Evolutionary conservation across 2,888 invertebrate genomes (phyloP), one percentile per base, ranked within the genome.

Genomic region (Apamea crenata): DNA sequence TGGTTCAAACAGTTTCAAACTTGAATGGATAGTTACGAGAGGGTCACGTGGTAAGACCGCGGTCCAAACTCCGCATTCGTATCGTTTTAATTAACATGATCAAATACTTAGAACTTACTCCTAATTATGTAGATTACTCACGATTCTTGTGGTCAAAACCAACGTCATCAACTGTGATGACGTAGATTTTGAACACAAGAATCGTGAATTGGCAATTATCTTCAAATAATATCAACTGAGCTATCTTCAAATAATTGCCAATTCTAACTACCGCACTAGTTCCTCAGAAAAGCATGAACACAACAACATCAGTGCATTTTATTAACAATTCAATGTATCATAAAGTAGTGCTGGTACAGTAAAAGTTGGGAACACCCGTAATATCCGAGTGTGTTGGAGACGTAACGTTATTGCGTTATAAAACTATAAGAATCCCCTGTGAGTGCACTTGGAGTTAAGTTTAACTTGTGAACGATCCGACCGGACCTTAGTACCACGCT

Each of bases 391-490:
- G 81, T 85, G 90, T 90, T 79, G 90, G 91, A 91, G 91, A 93
- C 87, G 92, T 93, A 89, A 91, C 88, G 91, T 93, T 95, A 95
- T 95, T 95, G 92, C 93, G 92, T 94, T 94, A 94, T 94, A 94
- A 95, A 96, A 95, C 93, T 94, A 93, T 92, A 91, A 94, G 92
- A 92, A 92, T 90, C 89, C 89, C 85, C 80, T 88, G 84, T 86
- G 85, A 79, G 92, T 93, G 92, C 91, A 92, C 92, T 94, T 91
- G 83, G 85, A 92, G 92, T 94, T 94, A 85, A 82, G 90, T 91
- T 91, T 91, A 93, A 94, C 92, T 94, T 93, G 88, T 83, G 89
- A 93, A 92, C 90, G 90, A 91, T 91, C 90, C 75, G 67, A 82
- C 69, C 77, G 74, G 74, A 75, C 77, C 67, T 78, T 66, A 75